Base-by-base conservation (phyloP, 2,113 vertebrate genomes). In the Rhineura floridana region DNA sequence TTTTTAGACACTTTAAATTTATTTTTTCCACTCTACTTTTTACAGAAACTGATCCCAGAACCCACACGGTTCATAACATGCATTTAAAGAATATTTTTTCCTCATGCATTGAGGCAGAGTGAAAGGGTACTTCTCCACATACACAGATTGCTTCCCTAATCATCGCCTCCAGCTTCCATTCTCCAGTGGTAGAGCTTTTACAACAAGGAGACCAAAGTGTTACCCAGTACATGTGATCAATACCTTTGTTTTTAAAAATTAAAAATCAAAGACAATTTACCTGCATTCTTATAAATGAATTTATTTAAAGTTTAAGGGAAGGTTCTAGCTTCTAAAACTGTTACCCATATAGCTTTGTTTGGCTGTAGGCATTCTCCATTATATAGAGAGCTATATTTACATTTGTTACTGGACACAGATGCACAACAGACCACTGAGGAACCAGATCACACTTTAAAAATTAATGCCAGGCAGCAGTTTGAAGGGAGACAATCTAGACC, bases 1-100 rank as follows among this genome's bases (percentile, higher is more conserved):
- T 81, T 92, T 92, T 80, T 17, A 89, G 39, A 91, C 11, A 79
- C 33, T 50, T 12, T 2, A 28, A 42, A 55, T 7, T 52, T 0
- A 69, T 73, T 86, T 84, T 70, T 78, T 73, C 67, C 36, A 83
- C 44, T 77, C 55, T 83, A 30, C 69, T 75, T 76, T 82, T 63
- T 75, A n/a, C 70, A 65, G 21, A 88, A 76, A 76, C 15, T 65
- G 70, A 21, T 50, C 23, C 21, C 39, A 81, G 17, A 55, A 72
- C 39, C 19, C 36, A 21, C 7, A 36, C 48, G 33, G 39, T 19
- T 82, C 69, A 39, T 82, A 46, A 50, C 30, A 48, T 3, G 3
- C 65, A 79, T 78, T 81, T 72, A 62, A 50, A 63, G 6, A 2
- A 36, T 8, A 23, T 75, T 76, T 33, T 73, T 28, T 39, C 30